Percentiles rank a stretch among this genome's conserved stretches.
Conservation (phyloP, 2,113 vertebrate species). For the Cyanocitta stelleri region DNA sequence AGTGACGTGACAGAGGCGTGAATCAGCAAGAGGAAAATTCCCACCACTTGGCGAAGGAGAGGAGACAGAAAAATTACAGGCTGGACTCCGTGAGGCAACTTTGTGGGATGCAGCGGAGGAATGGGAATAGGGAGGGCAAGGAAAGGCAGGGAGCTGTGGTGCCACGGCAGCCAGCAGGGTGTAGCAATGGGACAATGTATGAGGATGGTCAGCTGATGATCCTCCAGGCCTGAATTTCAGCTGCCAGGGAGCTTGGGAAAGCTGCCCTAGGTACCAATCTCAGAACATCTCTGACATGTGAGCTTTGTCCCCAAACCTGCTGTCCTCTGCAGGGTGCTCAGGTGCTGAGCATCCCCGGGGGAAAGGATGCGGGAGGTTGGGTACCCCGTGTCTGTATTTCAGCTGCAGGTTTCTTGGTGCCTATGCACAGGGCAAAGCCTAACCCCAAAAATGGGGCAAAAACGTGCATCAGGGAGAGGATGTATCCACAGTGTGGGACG, state of each 20-base stretch:
- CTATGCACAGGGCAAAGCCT: not conserved
- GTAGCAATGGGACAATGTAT: rapidly evolving
- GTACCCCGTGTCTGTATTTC: rapidly evolving
- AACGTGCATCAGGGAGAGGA: not conserved
- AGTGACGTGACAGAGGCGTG: not conserved
- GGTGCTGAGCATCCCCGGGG: not conserved
- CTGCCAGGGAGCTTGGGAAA: not conserved
- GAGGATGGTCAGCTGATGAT: not conserved
- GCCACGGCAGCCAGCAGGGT: rapidly evolving
- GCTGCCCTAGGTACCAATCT: rapidly evolving
- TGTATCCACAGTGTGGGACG: not conserved
- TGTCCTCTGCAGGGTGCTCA: not conserved
- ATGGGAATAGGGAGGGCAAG: not conserved
- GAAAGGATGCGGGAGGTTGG: not conserved
- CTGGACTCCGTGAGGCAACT: not conserved
- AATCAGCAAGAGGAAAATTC: conserved; percentile 54
- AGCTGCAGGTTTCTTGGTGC: not conserved
- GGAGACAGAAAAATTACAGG: not conserved
- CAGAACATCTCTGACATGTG: not conserved
- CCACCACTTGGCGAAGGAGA: not conserved
- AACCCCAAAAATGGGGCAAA: not conserved
- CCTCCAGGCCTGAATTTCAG: not conserved
- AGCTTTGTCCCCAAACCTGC: not conserved
- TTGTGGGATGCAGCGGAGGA: not conserved
- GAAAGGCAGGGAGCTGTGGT: not conserved